phyloP scores from a whole-genome alignment of 2,113 vertebrate genomes.

The Pica pica region DNA sequence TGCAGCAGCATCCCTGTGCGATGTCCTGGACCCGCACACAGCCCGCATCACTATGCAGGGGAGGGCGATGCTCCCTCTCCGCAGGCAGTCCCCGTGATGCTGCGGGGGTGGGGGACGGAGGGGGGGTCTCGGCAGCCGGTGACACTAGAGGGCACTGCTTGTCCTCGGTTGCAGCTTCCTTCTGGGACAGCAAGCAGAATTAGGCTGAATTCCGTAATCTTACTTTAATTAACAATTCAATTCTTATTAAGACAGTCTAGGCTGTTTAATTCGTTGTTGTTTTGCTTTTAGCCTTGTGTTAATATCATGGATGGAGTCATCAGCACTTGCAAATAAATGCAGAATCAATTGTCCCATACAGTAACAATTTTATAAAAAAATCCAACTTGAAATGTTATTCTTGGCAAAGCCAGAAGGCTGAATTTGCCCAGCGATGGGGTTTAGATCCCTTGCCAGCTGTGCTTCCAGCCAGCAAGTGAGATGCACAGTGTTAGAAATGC shows the following conservation, averaged over 20 bases:
- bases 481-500: slow-evolving; percentile 53
- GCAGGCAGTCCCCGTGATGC: not conserved
- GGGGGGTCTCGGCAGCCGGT: slow-evolving; percentile 70
- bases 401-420: slow-evolving; percentile 76
- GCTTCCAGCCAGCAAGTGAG: slow-evolving; percentile 62
- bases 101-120: not conserved
- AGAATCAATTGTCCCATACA: slow-evolving; percentile 52
- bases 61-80: not conserved
- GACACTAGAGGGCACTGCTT: slow-evolving; percentile 99
- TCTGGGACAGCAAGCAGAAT: slow-evolving; percentile 63
- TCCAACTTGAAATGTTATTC: slow-evolving; percentile 62
- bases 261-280: slow-evolving; percentile 45
- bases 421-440: slow-evolving; percentile 70
- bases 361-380: not conserved
- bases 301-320: slow-evolving; percentile 66
- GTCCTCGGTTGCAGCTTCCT: slow-evolving; percentile 83
- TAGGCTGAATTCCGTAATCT: slow-evolving; percentile 77
- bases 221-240: slow-evolving; percentile 74
- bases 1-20: not conserved
- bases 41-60: not conserved
- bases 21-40: not conserved
- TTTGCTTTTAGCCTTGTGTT: slow-evolving; percentile 56
- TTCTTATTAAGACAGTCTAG: slow-evolving; percentile 50
- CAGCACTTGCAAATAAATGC: slow-evolving; percentile 63
- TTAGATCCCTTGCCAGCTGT: slow-evolving; percentile 75